Percentiles rank a stretch among this genome's conserved stretches.
Conservation (phyloP, 2,888 invertebrate genomes). For the Leucoma salicis region DNA sequence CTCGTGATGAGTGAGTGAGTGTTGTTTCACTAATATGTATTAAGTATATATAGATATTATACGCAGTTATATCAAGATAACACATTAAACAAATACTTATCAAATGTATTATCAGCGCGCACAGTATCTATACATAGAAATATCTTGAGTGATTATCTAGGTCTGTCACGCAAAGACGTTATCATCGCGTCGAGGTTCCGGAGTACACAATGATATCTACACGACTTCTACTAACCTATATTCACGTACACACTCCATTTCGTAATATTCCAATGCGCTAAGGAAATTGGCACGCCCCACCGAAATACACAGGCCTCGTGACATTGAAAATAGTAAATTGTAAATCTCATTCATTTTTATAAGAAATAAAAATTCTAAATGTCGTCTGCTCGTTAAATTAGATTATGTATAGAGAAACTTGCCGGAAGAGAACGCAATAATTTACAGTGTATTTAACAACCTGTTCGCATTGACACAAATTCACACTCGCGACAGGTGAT, state of each 20-base stretch:
- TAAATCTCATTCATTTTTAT: conserved; percentile 61
- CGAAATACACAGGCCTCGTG: conserved; percentile 39
- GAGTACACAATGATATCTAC: conserved; percentile 31
- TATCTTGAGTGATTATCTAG: conserved; percentile 1
- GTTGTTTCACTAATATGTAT: too few species aligned
- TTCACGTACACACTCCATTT: conserved; percentile 45
- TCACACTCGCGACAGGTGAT: background rate
- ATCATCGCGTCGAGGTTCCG: conserved; percentile 29
- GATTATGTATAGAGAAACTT: conserved; percentile 11
- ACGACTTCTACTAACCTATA: conserved; percentile 48
- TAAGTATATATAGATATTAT: too few species aligned
- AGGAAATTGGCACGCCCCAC: conserved; percentile 51
- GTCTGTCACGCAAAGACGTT: conserved; percentile 27
- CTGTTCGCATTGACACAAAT: conserved; percentile 10
- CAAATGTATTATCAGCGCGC: background rate
- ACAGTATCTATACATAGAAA: background rate
- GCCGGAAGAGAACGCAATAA: conserved; percentile 39
- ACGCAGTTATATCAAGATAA: background rate
- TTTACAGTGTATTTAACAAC: conserved; percentile 38
- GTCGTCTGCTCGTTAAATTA: conserved; percentile 44
- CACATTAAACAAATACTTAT: background rate
- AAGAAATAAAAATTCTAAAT: conserved; percentile 41
- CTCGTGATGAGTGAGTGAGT: too few species aligned
- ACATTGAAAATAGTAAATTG: conserved; percentile 54
- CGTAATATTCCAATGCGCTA: conserved; percentile 42